Evolutionary conservation across 2,797 vertebrate genomes (phyloP).

Genomic region (Carcharodon carcharias): DNA sequence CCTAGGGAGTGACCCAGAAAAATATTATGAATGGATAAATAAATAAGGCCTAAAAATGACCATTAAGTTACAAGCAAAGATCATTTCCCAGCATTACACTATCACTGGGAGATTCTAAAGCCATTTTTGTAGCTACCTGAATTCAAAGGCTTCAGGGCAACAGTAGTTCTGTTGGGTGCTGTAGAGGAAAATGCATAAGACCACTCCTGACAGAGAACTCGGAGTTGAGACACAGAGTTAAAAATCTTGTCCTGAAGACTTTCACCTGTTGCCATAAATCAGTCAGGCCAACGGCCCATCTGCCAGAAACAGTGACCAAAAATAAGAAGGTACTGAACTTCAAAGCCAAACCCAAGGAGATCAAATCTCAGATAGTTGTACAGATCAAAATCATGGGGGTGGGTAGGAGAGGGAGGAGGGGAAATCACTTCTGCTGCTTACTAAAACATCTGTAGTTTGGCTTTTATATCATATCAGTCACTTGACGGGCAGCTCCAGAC

Average conservation of each 20-base stretch:
- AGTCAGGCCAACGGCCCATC: constrained; percentile 45
- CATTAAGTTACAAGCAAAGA: background rate
- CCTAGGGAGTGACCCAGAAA: background rate
- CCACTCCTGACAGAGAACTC: background rate
- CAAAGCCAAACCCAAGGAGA: constrained; percentile 51
- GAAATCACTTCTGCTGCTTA: background rate
- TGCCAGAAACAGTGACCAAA: constrained; percentile 47
- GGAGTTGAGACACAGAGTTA: constrained; percentile 44
- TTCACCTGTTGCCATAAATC: constrained; percentile 61
- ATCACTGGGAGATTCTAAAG: background rate
- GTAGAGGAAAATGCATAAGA: background rate
- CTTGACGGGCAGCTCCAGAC: constrained; percentile 17
- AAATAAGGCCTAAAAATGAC: background rate
- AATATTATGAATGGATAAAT: background rate
- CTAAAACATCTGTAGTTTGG: constrained; percentile 36
- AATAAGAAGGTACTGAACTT: constrained; percentile 44
- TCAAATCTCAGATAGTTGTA: constrained; percentile 55
- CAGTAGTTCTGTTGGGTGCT: background rate
- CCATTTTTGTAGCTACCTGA: background rate
- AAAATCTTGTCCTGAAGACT: constrained; percentile 51
- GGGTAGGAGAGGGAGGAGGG: background rate
- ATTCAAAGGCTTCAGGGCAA: background rate
- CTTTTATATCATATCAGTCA: constrained; percentile 24
- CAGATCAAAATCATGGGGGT: constrained; percentile 27
- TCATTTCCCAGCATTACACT: background rate